Evolutionary conservation across 2,888 invertebrate genomes (phyloP).

Genomic region (Apantesis nais): DNA sequence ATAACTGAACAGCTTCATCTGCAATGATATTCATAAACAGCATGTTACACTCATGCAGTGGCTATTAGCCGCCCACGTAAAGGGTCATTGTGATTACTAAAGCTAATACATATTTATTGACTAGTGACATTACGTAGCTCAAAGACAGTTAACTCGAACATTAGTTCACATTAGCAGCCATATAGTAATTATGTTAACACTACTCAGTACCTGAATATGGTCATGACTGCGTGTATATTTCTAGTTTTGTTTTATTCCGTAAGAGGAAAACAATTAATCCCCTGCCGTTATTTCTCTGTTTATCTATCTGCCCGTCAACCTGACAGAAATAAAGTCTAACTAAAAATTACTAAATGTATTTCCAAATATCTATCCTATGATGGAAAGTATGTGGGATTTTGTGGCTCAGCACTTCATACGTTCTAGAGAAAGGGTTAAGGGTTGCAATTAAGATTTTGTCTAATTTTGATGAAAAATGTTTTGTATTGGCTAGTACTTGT

Average conservation of each 20-base stretch:
- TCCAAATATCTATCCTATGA: too few species aligned
- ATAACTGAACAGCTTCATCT: constrained; percentile 8
- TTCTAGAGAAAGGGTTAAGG: too few species aligned
- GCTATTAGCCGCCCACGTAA: background rate
- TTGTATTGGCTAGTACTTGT: too few species aligned
- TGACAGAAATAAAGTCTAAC: too few species aligned
- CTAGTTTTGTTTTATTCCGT: background rate
- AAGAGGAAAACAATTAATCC: too few species aligned
- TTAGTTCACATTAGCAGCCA: background rate
- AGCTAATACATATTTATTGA: background rate
- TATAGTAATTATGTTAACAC: background rate
- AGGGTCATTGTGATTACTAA: background rate
- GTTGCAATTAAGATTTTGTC: too few species aligned
- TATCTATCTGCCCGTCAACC: too few species aligned
- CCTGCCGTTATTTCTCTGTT: too few species aligned
- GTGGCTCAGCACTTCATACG: too few species aligned
- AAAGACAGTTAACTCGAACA: background rate
- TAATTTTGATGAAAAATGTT: too few species aligned
- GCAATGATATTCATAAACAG: background rate
- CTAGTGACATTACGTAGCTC: background rate
- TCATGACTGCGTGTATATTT: background rate
- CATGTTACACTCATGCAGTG: background rate
- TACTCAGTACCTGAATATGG: background rate
- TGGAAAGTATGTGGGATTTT: too few species aligned
- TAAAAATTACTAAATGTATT: too few species aligned